Percentiles rank a stretch among this genome's conserved stretches.
These are phyloP conservation scores for Drosophila serrata DNA, from an alignment of 1,140 invertebrate genomes.

Conservation along the genomic window DNA sequence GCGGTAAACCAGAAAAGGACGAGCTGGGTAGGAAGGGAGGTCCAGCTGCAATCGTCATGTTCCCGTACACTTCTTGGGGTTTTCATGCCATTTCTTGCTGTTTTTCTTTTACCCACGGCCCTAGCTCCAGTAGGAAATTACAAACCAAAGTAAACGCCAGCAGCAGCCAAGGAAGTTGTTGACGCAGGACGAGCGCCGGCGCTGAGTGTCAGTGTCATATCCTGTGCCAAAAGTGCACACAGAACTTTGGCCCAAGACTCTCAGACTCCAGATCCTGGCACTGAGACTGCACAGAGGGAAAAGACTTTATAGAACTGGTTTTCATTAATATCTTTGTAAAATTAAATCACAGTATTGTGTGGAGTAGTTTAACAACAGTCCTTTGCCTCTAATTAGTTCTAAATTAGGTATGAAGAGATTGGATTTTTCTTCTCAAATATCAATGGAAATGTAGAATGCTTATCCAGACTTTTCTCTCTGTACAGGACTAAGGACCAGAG, in stretches of 20 bases:
- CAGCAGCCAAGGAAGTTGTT: constrained; percentile 77
- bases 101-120: constrained; percentile 64
- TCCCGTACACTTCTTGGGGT: constrained; percentile 65
- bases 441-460: not conserved
- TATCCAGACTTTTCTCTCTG: not conserved
- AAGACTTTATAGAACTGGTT: not conserved
- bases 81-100: constrained; percentile 65
- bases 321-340: too few relatives aligned
- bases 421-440: not conserved
- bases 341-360: not conserved
- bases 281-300: constrained; percentile 1
- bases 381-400: not conserved
- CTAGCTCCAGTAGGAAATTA: constrained; percentile 78
- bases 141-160: constrained; percentile 82
- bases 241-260: constrained; percentile 37
- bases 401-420: not conserved
- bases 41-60: constrained; percentile 74
- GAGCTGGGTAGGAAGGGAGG: not conserved
- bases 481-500: constrained; percentile 23
- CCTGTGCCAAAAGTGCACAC: constrained; percentile 81
- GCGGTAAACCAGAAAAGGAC: constrained; percentile 58
- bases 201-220: constrained; percentile 82
- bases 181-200: constrained; percentile 72
- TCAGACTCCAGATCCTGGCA: constrained; percentile 14
- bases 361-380: not conserved